Evolutionary conservation across 1,140 invertebrate genomes (phyloP).

Genomic region (Nasonia vitripennis): DNA sequence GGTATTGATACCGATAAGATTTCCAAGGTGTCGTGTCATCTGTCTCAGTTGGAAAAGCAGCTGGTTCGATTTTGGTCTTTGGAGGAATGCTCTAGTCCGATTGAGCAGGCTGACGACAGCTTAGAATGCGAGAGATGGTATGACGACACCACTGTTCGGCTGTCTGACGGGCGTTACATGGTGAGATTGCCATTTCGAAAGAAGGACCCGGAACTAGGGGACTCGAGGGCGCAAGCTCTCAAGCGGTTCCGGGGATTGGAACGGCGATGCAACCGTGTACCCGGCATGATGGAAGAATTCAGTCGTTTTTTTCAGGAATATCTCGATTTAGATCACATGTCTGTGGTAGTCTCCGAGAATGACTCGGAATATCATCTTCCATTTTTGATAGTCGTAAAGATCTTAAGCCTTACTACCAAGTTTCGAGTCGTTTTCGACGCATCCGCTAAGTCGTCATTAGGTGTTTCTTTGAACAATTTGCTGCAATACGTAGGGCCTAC

Average conservation of each 20-base stretch:
- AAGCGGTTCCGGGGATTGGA: neutral
- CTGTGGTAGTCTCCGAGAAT: neutral
- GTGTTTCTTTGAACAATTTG: neutral
- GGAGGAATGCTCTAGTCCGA: neutral
- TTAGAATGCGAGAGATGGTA: neutral
- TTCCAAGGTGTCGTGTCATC: neutral
- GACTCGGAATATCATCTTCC: conserved; percentile 1
- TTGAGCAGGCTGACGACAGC: neutral
- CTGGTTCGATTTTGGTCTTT: neutral
- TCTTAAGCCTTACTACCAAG: too few species aligned
- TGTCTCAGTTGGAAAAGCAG: neutral
- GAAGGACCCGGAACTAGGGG: neutral
- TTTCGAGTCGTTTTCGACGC: neutral
- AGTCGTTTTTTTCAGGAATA: neutral
- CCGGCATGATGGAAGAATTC: neutral
- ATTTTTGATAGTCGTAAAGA: too few species aligned
- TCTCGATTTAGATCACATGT: neutral
- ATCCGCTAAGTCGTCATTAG: neutral
- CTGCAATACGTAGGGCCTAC: neutral
- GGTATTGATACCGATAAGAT: neutral
- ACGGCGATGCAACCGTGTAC: neutral
- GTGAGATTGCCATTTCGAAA: neutral
- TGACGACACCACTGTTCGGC: neutral
- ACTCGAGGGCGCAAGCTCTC: neutral
- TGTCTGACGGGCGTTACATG: neutral